These are phyloP conservation scores for Platycnemis pennipes DNA, from an alignment of 2,888 invertebrate species.

Conservation along the genomic window DNA sequence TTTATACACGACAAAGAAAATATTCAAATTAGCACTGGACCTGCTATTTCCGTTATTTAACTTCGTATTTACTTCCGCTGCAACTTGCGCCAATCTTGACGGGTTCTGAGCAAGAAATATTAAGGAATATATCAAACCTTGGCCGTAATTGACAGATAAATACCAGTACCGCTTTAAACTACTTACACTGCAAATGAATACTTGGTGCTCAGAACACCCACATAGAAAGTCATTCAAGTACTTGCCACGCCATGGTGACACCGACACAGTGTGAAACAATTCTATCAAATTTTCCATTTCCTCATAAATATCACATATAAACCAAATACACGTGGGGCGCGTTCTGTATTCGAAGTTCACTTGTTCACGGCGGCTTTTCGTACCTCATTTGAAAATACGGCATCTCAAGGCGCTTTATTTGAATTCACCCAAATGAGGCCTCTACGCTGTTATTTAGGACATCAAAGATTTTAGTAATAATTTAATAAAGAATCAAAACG, in stretches of 20 bases:
- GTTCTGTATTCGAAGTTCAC: background rate
- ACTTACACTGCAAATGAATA: slow-evolving; percentile 14
- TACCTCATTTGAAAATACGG: background rate
- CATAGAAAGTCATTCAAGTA: slow-evolving; percentile 11
- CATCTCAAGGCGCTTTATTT: background rate
- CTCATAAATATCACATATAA: background rate
- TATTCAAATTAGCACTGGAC: background rate
- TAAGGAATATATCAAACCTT: background rate
- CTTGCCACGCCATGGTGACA: background rate
- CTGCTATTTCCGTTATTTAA: slow-evolving; percentile 6
- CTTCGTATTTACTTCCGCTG: slow-evolving; percentile 25
- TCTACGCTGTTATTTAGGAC: too few relatives aligned
- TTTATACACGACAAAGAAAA: background rate
- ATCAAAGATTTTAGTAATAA: too few relatives aligned
- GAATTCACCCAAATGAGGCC: background rate
- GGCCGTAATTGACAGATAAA: background rate
- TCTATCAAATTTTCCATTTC: slow-evolving; percentile 2
- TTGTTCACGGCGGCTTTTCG: background rate
- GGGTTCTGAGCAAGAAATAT: background rate
- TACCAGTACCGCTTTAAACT: background rate
- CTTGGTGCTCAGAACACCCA: slow-evolving; percentile 46
- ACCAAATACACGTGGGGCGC: background rate
- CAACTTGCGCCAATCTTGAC: slow-evolving; percentile 25
- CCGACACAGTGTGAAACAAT: slow-evolving; percentile 5
- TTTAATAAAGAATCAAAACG: too few relatives aligned